These are phyloP conservation scores for Platycheirus rosarum DNA, from an alignment of 2,888 invertebrate species.

Conservation along the genomic window DNA sequence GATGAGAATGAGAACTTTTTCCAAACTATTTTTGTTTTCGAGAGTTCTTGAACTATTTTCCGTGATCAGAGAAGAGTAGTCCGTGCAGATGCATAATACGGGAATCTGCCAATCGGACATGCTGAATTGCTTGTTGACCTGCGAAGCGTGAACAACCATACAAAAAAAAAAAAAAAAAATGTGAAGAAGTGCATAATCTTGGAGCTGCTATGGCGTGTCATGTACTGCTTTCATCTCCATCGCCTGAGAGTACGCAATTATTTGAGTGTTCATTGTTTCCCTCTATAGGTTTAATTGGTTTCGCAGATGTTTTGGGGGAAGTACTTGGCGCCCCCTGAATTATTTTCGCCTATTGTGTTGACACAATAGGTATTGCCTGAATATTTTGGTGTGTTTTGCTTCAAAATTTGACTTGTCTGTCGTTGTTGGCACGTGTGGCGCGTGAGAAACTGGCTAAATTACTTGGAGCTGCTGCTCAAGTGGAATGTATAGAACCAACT, in stretches of 20 bases:
- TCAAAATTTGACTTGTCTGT: conserved; percentile 40
- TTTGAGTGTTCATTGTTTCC: conserved; percentile 57
- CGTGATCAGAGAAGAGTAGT: conserved; percentile 27
- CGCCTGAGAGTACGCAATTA: conserved; percentile 69
- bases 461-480: conserved; percentile 16
- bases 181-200: conserved; percentile 22
- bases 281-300: conserved; percentile 65
- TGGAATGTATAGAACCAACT: not conserved
- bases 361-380: conserved; percentile 5
- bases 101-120: conserved; percentile 37
- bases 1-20: conserved; percentile 17
- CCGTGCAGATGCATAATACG: conserved; percentile 25
- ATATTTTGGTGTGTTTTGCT: conserved; percentile 29
- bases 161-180: conserved; percentile 28
- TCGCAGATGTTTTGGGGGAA: conserved; percentile 28
- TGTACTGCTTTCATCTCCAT: conserved; percentile 22
- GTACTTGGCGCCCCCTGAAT: conserved; percentile 45
- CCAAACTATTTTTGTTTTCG: conserved; percentile 26
- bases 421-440: conserved; percentile 9
- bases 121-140: conserved; percentile 56
- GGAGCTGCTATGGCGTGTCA: conserved; percentile 32
- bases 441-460: conserved; percentile 33
- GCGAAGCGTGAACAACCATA: conserved; percentile 20
- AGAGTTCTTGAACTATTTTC: conserved; percentile 27
- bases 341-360: conserved; percentile 44